Evolutionary conservation across 2,888 invertebrate genomes (phyloP).

Genomic region (Argyra leucocephala): DNA sequence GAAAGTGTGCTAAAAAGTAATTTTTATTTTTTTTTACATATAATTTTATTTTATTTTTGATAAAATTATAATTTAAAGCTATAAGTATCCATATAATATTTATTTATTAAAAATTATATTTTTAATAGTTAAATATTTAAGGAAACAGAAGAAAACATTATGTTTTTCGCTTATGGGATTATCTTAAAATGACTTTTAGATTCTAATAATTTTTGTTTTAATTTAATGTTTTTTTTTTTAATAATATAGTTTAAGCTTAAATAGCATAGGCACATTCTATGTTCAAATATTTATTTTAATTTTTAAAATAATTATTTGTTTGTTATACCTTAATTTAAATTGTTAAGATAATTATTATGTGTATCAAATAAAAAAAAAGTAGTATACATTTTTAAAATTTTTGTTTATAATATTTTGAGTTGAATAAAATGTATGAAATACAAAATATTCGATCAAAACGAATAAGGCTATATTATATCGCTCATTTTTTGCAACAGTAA

Average conservation of each 20-base stretch:
- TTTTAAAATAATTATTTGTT: neutral
- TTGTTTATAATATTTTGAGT: too few species aligned
- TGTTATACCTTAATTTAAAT: neutral
- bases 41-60: slow-evolving; percentile 15
- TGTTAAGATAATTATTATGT: neutral
- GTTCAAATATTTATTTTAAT: neutral
- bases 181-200: neutral
- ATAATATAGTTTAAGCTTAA: slow-evolving; percentile 5
- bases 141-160: too few species aligned
- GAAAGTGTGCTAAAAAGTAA: neutral
- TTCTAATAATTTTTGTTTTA: neutral
- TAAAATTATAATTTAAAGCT: slow-evolving; percentile 23
- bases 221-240: neutral
- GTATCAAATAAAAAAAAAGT: neutral
- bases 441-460: too few species aligned
- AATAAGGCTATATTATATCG: too few species aligned
- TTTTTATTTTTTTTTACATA: slow-evolving; percentile 18
- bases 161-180: neutral
- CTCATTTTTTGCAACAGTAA: too few species aligned
- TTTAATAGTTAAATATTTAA: too few species aligned
- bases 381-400: too few species aligned
- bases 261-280: slow-evolving; percentile 13
- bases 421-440: too few species aligned
- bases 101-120: neutral
- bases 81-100: slow-evolving; percentile 20